Evolutionary conservation across 2,113 vertebrate species (phyloP).

Genomic region (Tragelaphus scriptus): DNA sequence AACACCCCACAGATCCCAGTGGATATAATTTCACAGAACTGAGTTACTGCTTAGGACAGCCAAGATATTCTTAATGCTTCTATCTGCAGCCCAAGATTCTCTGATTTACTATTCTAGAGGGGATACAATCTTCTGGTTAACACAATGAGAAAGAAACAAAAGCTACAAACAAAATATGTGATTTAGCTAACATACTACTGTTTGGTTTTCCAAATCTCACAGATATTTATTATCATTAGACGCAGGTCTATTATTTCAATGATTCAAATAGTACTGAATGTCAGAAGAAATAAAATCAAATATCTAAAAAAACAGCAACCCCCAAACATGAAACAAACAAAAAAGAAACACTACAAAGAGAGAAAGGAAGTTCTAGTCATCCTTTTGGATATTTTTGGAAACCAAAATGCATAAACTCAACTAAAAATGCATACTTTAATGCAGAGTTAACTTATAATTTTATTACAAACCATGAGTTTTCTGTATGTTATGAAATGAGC

Average conservation of each 20-base stretch:
- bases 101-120: neutral
- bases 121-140: neutral
- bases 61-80: neutral
- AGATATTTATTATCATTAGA: conserved; percentile 6
- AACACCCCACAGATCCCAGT: neutral
- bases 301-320: neutral
- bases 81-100: neutral
- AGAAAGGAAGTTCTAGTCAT: neutral
- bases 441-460: neutral
- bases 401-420: neutral
- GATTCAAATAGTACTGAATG: neutral
- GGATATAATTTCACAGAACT: conserved; percentile 36
- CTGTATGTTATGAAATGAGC: neutral
- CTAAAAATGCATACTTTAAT: neutral
- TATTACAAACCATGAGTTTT: neutral
- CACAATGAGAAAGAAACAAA: conserved; percentile 1
- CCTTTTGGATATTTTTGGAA: neutral
- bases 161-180: conserved; percentile 19
- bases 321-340: neutral
- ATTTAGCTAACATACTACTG: neutral
- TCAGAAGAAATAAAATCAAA: conserved; percentile 29
- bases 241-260: neutral
- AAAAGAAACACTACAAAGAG: neutral
- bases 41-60: neutral
- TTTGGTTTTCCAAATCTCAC: neutral